These are phyloP conservation scores for Sakesphorus luctuosus DNA, from an alignment of 2,113 vertebrate genomes.

Conservation along the genomic window DNA sequence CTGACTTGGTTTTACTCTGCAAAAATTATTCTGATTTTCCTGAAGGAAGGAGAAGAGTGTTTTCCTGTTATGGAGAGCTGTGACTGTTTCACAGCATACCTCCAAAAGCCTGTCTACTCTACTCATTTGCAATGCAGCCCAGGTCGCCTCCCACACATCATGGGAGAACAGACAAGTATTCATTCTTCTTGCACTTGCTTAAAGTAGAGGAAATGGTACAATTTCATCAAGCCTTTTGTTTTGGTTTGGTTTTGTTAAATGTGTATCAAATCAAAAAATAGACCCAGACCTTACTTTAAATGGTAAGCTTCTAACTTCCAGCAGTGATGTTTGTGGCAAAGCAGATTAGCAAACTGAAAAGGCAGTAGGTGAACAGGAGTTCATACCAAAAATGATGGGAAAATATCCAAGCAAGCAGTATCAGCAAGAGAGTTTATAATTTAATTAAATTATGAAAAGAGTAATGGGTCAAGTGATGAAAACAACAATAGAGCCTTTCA, in stretches of 20 bases:
- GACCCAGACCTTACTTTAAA: not conserved
- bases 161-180: conserved; percentile 17
- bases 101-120: not conserved
- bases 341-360: conserved; percentile 42
- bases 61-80: not conserved
- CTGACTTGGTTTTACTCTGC: not conserved
- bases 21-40: not conserved
- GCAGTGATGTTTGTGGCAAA: not conserved
- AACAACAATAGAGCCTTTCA: conserved; percentile 66
- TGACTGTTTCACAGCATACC: not conserved
- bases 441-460: conserved; percentile 68
- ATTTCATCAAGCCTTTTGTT: not conserved
- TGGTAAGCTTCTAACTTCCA: conserved; percentile 9
- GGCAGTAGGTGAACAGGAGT: conserved; percentile 39
- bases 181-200: not conserved
- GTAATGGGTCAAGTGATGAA: conserved; percentile 55
- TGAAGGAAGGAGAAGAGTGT: not conserved
- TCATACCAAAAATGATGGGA: conserved; percentile 41
- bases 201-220: not conserved
- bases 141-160: conserved; percentile 6
- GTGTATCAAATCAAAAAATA: conserved; percentile 17
- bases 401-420: conserved; percentile 1
- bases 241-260: not conserved
- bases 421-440: conserved; percentile 50
- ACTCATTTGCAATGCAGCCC: not conserved